A percentile compares a stretch with the other conserved stretches of the same genome.
Conservation (phyloP, 2,797 vertebrate species). For the Phoeniculus purpureus region DNA sequence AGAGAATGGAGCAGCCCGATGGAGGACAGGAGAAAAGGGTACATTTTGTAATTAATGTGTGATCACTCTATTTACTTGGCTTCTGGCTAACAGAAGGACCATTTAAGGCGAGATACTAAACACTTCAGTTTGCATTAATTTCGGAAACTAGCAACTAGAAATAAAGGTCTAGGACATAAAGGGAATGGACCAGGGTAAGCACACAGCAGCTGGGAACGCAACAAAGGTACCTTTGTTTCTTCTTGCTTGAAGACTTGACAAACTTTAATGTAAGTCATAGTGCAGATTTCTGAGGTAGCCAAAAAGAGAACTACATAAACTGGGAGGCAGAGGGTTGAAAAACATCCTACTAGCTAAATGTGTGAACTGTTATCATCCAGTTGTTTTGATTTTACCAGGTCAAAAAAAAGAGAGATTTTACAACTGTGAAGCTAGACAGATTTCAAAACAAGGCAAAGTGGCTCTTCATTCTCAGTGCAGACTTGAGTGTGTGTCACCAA, state of each 20-base stretch:
- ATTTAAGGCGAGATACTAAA: neutral
- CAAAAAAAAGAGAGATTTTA: neutral
- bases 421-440: slow-evolving; percentile 38
- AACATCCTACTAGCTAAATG: neutral
- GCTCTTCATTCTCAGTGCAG: slow-evolving; percentile 48
- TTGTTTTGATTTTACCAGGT: slow-evolving; percentile 45
- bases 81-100: neutral
- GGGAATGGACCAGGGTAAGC: neutral
- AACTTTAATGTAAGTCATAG: neutral
- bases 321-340: neutral
- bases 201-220: slow-evolving; percentile 6
- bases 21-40: neutral
- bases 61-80: neutral
- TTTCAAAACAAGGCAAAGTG: slow-evolving; percentile 67
- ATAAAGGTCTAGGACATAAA: neutral
- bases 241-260: slow-evolving; percentile 20
- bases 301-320: neutral
- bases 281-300: neutral
- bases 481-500: slow-evolving; percentile 36
- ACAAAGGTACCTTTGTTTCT: slow-evolving; percentile 26
- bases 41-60: neutral
- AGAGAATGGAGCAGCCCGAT: neutral
- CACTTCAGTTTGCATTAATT: neutral
- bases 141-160: slow-evolving; percentile 14
- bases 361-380: slow-evolving; percentile 13